Evolutionary conservation across 2,113 vertebrate species (phyloP), one percentile per base, ranked within the genome.

Genomic region (Colius striatus): DNA sequence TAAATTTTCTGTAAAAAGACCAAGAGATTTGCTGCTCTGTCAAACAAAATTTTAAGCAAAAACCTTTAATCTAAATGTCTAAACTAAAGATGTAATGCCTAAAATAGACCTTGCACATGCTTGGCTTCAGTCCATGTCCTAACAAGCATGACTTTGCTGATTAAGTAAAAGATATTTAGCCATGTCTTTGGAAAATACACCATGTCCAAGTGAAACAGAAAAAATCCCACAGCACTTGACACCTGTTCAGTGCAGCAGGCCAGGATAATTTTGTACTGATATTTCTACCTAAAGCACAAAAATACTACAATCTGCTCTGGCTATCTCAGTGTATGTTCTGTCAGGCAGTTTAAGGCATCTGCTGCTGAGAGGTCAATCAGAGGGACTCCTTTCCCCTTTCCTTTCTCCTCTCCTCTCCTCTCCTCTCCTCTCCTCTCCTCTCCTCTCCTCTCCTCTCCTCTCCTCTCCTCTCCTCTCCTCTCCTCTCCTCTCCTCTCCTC

Each of bases 221-320:
- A 53, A 51, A 27, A 3, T n/a, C 0, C 3, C 8, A 36, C 17
- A 60, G 6, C 9, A 82, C 17, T 1, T 78, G 47, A 22, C 22
- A 76, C 8, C 5, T 77, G 10, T 9, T 34, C 79, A 13, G 55
- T 73, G 53, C 23, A 81, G 13, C 58, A 87, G 92, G 21, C 14
- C 23, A 63, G 13, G 34, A 6, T 57, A n/a, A n/a, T 38, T 84
- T 90, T 84, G 19, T 75, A 63, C 11, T 70, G 41, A 16, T 79
- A 29, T 84, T 92, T 89, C 62, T 84, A 41, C 34, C 21, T 85
- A 60, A 80, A 81, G 43, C 12, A 45, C 16, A 81, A 61, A 7
- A 60, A 79, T 19, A 79, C 77, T 70, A 29, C 4, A 53, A 11
- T 61, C 14, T 81, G 16, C 11, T 15, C 19, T 74, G 32, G 36